A percentile compares a stretch with the other conserved stretches of the same genome.
phyloP scores from a whole-genome alignment of 1,140 invertebrate species.

The Bombus difficillimus region DNA sequence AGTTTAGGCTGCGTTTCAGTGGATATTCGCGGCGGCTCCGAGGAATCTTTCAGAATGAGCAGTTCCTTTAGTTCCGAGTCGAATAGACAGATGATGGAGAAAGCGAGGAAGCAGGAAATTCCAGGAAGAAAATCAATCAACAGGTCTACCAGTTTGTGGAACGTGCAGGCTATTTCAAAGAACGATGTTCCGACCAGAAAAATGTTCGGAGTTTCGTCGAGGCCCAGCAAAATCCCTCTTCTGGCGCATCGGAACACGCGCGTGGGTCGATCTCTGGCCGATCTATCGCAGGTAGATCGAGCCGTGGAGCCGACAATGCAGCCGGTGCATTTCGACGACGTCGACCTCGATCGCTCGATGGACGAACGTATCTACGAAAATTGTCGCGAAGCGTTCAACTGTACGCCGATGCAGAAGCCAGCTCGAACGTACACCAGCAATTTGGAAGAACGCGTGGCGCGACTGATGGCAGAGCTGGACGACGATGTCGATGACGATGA shows the following conservation, averaged over 20 bases:
- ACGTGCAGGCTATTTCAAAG: constrained; percentile 59
- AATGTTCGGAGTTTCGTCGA: constrained; percentile 48
- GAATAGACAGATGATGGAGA: neutral
- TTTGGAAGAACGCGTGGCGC: constrained; percentile 75
- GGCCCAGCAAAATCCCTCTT: constrained; percentile 79
- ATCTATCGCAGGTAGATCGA: constrained; percentile 78
- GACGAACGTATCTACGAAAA: constrained; percentile 79
- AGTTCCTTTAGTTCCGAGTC: neutral
- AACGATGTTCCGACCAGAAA: constrained; percentile 39
- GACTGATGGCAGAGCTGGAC: constrained; percentile 76
- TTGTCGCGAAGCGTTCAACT: constrained; percentile 64
- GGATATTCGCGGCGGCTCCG: neutral
- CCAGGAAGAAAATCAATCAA: constrained; percentile 55
- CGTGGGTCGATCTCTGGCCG: constrained; percentile 77
- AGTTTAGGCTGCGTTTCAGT: constrained; percentile 74
- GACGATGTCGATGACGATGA: constrained; percentile 67
- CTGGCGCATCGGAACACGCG: constrained; percentile 69
- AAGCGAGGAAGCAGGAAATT: constrained; percentile 17
- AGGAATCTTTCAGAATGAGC: neutral
- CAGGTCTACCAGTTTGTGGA: constrained; percentile 78
- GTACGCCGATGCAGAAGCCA: neutral
- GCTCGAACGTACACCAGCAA: constrained; percentile 52
- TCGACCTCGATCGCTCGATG: constrained; percentile 73
- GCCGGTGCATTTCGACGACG: constrained; percentile 50
- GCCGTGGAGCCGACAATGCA: constrained; percentile 62